phyloP scores from a whole-genome alignment of 1,140 invertebrate genomes.

The Cydia pomonella region DNA sequence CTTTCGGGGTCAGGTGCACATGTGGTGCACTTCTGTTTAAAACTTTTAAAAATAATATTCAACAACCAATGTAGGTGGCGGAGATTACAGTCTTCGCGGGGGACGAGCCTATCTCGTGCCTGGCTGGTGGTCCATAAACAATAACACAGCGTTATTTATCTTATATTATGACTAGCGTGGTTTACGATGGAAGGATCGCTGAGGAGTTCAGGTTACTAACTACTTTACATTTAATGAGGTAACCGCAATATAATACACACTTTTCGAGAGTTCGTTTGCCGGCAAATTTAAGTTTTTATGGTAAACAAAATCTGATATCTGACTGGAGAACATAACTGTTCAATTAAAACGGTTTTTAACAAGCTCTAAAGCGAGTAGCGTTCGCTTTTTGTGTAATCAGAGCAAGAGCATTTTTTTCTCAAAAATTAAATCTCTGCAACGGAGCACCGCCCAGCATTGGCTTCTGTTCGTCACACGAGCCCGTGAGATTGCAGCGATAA shows the following conservation, averaged over 20 bases:
- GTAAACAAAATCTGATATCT: neutral
- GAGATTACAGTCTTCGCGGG: conserved; percentile 64
- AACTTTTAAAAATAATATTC: conserved; percentile 76
- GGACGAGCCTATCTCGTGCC: conserved; percentile 50
- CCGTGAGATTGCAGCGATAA: conserved; percentile 69
- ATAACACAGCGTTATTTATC: conserved; percentile 69
- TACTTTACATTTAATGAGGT: conserved; percentile 46
- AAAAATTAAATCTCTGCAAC: conserved; percentile 63
- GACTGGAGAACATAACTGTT: neutral
- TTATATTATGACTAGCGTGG: conserved; percentile 47
- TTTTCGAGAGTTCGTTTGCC: conserved; percentile 33
- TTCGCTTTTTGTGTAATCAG: neutral
- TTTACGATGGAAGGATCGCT: conserved; percentile 49
- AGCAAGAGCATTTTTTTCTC: conserved; percentile 47
- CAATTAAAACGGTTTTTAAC: neutral
- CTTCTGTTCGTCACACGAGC: conserved; percentile 69
- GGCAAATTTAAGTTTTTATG: conserved; percentile 43
- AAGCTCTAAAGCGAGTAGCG: neutral
- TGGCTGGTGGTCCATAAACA: conserved; percentile 72
- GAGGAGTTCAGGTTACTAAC: conserved; percentile 43
- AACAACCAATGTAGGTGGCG: conserved; percentile 62
- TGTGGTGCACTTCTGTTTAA: conserved; percentile 70
- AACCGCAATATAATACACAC: conserved; percentile 45
- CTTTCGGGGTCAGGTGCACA: conserved; percentile 76
- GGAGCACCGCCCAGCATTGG: conserved; percentile 58